Conservation (phyloP, 2,797 vertebrate species). For the Spinus olivaceus region DNA sequence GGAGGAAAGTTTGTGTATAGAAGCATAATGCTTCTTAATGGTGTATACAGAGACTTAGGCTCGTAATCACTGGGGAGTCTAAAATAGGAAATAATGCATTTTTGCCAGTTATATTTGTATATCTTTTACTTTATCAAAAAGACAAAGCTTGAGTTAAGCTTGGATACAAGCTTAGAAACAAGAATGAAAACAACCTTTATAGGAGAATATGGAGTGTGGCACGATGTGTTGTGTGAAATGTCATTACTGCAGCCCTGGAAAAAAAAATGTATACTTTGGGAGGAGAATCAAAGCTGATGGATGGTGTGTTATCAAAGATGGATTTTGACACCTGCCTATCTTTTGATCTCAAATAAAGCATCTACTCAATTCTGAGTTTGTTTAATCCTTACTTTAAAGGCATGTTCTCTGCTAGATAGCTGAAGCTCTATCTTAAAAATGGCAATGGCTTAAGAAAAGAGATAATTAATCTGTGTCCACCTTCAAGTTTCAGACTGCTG, state of each 20-base stretch:
- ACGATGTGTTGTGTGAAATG: neutral
- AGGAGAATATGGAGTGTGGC: neutral
- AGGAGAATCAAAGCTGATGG: constrained; percentile 46
- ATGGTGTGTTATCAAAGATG: constrained; percentile 43
- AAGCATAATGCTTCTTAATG: neutral
- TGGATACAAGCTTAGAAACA: neutral
- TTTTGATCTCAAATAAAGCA: constrained; percentile 64
- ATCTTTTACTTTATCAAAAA: neutral
- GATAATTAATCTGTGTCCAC: constrained; percentile 61
- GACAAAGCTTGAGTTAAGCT: neutral
- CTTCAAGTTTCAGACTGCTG: constrained; percentile 37
- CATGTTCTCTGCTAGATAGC: neutral
- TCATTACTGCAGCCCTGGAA: neutral
- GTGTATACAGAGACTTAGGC: neutral
- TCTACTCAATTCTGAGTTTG: constrained; percentile 24
- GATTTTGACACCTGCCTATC: constrained; percentile 68
- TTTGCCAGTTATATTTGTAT: neutral
- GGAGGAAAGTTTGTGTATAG: constrained; percentile 12
- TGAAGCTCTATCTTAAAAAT: constrained; percentile 57
- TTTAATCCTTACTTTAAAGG: constrained; percentile 46
- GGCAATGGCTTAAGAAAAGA: constrained; percentile 57
- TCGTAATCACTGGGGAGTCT: neutral
- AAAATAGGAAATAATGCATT: neutral
- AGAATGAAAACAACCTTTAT: neutral
- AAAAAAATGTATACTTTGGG: constrained; percentile 14